Evolutionary conservation across 2,797 vertebrate species (phyloP).

Genomic region (Melanotaenia nigrans): DNA sequence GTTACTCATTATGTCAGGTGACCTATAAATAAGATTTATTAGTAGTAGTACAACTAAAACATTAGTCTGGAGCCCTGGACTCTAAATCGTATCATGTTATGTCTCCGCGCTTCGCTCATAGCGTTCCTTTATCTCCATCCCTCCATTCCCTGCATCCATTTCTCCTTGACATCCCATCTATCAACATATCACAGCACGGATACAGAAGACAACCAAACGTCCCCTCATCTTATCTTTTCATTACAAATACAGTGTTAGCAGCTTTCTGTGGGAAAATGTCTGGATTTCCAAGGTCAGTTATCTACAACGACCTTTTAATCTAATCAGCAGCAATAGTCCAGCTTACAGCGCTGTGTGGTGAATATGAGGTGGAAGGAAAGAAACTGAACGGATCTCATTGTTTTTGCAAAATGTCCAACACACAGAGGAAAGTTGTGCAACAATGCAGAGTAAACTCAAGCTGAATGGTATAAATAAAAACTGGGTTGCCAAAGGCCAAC

Average conservation of each 20-base stretch:
- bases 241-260: background rate
- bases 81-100: background rate
- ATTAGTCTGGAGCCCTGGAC: too few species aligned
- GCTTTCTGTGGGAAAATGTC: background rate
- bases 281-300: background rate
- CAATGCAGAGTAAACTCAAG: slow-evolving; percentile 22
- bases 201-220: background rate
- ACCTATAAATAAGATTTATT: too few species aligned
- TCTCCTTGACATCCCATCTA: background rate
- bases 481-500: background rate
- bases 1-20: too few species aligned
- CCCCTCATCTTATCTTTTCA: background rate
- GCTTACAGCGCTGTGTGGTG: background rate
- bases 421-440: slow-evolving; percentile 35
- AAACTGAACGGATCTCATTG: too few species aligned
- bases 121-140: slow-evolving; percentile 10
- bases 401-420: slow-evolving; percentile 26
- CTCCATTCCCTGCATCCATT: background rate
- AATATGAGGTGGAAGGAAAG: too few species aligned
- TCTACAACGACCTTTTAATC: background rate
- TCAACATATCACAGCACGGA: slow-evolving; percentile 13
- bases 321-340: background rate
- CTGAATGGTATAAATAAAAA: slow-evolving; percentile 22
- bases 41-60: too few species aligned
- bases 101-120: slow-evolving; percentile 1